Evolutionary conservation across 2,888 invertebrate genomes (phyloP), one percentile per base, ranked within the genome.

Genomic region (Ormyrus rosae): DNA sequence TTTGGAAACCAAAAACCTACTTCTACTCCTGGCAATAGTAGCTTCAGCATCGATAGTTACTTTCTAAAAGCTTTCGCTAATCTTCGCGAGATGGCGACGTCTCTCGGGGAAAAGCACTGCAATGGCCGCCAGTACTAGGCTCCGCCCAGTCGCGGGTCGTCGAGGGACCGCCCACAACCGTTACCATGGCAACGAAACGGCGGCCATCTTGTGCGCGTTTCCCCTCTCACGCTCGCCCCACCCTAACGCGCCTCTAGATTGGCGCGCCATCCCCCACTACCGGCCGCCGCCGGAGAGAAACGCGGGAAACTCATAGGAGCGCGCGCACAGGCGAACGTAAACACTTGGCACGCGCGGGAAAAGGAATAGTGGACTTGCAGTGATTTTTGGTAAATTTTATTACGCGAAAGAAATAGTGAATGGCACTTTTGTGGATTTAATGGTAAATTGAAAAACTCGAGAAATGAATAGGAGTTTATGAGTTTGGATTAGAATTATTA

Each of bases 151-250:
- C 78, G 82, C 71, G 83, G 84, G 84, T 82, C 84, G 84, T 84
- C 85, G 19, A 19, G 83, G 61, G 63, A 51, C 73, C 80, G 72
- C 81, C 81, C 13, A 8, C n/a, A 9, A 6, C 2, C 67, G 88
- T 90, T 84, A 74, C 86, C 88, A 81, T 80, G 87, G 86, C 82
- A 86, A 90, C 90, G 73, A 45, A 0, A 56, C 19, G 80, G 77
- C 88, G 85, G 89, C 90, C 90, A 90, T 90, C 82, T 86, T 88
- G 85, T 58, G 78, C 19, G 72, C 85, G 88, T 60, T 45, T 46
- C 50, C 56, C 19, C 60, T 7, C 7, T 13, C 19, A 2, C 51
- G 4, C 45, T 48, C 56, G 45, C 19, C 48, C 58, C 51, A 45
- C 13, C 10, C 51, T 34, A 51, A 10, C 11, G 46, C 46, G 45